Base-by-base conservation (phyloP, 2,113 vertebrate genomes). In the Heptranchias perlo region DNA sequence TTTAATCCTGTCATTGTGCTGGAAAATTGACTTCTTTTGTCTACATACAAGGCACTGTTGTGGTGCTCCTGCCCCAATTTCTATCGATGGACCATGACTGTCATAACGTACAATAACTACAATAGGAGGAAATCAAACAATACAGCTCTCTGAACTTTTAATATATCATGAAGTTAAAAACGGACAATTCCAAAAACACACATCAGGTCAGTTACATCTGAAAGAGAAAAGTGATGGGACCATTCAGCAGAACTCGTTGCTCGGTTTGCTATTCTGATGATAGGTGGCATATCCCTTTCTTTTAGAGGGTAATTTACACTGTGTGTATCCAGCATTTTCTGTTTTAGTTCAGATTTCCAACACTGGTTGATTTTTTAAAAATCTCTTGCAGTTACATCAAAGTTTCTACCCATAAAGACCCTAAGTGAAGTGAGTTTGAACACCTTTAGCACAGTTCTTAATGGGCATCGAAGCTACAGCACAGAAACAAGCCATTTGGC, bases 91-190 rank as follows among this genome's bases (percentile, higher is more conserved):
- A 69, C 64, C 64, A 67, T 28, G 28, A 95, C 1, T 69, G 44
- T 95, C 44, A 31, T 69, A 1, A 18, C 16, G 62, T 65, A 69
- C 44, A 67, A 39, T 87, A 62, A 62, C 39, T 47, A 69, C 93
- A 69, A 49, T 47, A 4, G n/a, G 10, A 93, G 21, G n/a, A 93
- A 62, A 23, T 93, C n/a, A 93, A 44, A 44, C 93, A 47, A 69
- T 69, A 39, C 13, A 49, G 47, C 28, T 69, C n/a, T 65, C 93
- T 67, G 93, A 67, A 49, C 44, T 31, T 69, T 65, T 67, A 13
- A 95, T 95, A 67, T 16, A 69, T 67, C 64, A 93, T 62, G 58
- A 39, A 93, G 35, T 87, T 76, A 82, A 92, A 39, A 93, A 93
- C 18, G 21, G 58, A 62, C 54, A 92, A 61, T 93, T 92, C 87